These are phyloP conservation scores for Brachyistius frenatus DNA, from an alignment of 2,113 vertebrate species.

Conservation along the genomic window DNA sequence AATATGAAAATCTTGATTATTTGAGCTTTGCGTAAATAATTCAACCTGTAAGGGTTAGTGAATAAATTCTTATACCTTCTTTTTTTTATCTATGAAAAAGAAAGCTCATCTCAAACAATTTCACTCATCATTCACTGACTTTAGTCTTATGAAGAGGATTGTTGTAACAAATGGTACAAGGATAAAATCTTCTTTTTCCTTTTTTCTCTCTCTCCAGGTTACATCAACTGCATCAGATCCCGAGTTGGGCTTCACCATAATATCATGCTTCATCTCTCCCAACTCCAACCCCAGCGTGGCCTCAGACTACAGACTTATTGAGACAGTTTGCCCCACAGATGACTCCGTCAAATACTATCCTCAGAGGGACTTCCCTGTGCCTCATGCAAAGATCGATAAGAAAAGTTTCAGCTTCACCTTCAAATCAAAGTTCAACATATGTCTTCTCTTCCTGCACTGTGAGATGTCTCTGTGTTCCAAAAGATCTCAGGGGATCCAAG, in stretches of 20 bases:
- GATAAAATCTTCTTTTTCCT: slow-evolving; percentile 43
- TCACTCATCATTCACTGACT: not conserved
- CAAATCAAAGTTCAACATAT: slow-evolving; percentile 87
- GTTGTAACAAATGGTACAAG: not conserved
- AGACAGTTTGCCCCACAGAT: slow-evolving; percentile 94
- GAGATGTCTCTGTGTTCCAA: slow-evolving; percentile 91
- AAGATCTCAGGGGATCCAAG: slow-evolving; percentile 69
- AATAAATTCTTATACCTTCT: no score
- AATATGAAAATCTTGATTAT: not conserved
- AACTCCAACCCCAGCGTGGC: slow-evolving; percentile 83
- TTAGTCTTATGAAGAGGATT: not conserved
- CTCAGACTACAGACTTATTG: slow-evolving; percentile 90
- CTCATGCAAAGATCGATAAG: slow-evolving; percentile 81
- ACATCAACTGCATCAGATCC: slow-evolving; percentile 88
- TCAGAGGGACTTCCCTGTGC: slow-evolving; percentile 77
- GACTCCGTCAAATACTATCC: slow-evolving; percentile 89
- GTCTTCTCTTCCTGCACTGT: slow-evolving; percentile 93
- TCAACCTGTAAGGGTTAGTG: no score
- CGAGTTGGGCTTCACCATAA: slow-evolving; percentile 92
- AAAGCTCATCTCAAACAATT: no score
- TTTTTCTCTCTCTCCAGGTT: slow-evolving; percentile 82
- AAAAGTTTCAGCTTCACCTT: slow-evolving; percentile 94
- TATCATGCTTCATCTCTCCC: slow-evolving; percentile 91
- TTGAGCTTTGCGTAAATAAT: no score
- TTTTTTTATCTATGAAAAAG: no score